Conservation (phyloP, 2,797 vertebrate genomes). For the Muscicapa striata region DNA sequence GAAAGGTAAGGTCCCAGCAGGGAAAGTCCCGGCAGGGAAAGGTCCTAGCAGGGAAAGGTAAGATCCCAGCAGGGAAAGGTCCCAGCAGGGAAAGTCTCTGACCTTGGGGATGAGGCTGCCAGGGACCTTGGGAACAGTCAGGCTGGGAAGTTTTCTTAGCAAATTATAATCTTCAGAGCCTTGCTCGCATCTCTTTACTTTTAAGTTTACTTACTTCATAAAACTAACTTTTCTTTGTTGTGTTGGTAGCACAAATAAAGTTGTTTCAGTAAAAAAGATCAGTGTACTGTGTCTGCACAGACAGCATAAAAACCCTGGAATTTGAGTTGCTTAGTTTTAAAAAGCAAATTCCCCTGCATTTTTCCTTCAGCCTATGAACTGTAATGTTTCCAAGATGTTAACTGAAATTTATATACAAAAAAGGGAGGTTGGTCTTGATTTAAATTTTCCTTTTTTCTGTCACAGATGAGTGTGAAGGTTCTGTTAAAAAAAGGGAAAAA, state of each 20-base stretch:
- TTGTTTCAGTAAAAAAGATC: background rate
- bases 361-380: background rate
- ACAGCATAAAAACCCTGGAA: background rate
- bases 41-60: too few relatives aligned
- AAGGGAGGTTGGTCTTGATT: background rate
- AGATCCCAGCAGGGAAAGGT: background rate
- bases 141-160: background rate
- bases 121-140: rapidly evolving
- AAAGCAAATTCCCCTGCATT: background rate
- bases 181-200: background rate
- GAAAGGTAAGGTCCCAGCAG: background rate
- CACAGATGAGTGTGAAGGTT: background rate
- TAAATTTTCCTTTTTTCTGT: background rate
- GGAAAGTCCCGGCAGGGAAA: too few relatives aligned
- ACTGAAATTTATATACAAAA: background rate
- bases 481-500: background rate
- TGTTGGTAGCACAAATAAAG: background rate
- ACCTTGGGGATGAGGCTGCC: background rate
- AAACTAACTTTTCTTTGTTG: background rate
- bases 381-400: background rate
- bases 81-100: too few relatives aligned
- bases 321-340: background rate
- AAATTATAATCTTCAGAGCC: background rate
- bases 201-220: background rate
- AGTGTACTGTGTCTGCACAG: background rate